Evolutionary conservation across 2,888 invertebrate species (phyloP).

Genomic region (Mechanitis mazaeus): DNA sequence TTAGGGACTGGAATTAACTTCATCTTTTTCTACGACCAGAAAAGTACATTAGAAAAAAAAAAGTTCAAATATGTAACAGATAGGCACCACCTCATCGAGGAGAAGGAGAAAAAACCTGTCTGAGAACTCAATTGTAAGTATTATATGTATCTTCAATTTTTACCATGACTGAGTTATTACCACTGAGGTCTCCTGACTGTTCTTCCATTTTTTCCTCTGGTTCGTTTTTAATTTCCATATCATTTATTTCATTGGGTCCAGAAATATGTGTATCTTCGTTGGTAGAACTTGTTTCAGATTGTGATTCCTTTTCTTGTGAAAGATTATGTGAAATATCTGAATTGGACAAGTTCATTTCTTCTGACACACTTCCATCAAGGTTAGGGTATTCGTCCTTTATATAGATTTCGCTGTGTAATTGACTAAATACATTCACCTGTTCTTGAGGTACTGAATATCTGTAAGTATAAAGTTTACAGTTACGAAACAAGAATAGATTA

Average conservation of each 20-base stretch:
- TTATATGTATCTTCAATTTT: conserved; percentile 55
- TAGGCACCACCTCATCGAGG: too few species aligned
- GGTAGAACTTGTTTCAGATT: neutral
- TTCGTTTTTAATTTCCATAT: conserved; percentile 32
- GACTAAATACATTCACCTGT: neutral
- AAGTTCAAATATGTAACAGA: too few species aligned
- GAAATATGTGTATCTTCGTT: conserved; percentile 1
- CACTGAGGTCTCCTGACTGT: conserved; percentile 42
- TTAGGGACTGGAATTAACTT: too few species aligned
- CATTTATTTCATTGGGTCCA: conserved; percentile 6
- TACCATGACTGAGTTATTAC: conserved; percentile 41
- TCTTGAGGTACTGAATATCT: conserved; percentile 25
- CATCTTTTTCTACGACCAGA: too few species aligned
- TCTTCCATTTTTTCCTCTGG: conserved; percentile 27
- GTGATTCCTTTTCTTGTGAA: neutral
- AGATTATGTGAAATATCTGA: too few species aligned
- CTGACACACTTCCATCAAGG: too few species aligned
- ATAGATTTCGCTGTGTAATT: neutral
- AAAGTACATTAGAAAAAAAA: too few species aligned
- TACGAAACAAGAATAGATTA: too few species aligned
- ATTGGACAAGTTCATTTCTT: too few species aligned
- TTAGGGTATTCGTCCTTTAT: too few species aligned
- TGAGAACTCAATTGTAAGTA: conserved; percentile 53
- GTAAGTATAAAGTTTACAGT: conserved; percentile 13
- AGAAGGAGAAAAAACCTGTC: too few species aligned